Base-by-base conservation (phyloP, 2,113 vertebrate genomes). In the Calonectris borealis region DNA sequence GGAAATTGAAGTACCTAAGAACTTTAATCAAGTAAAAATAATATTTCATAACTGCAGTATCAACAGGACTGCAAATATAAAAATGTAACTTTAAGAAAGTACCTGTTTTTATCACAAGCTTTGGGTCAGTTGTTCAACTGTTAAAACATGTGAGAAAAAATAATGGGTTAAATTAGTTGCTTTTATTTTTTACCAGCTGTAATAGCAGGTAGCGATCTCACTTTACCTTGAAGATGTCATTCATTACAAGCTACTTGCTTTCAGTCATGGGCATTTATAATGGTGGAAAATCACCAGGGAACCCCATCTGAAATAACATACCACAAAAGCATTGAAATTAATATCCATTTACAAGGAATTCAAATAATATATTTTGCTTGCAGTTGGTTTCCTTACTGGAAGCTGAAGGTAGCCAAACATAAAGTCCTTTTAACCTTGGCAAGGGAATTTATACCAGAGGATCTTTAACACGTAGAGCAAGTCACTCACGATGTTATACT, bases 191-290 rank as follows among this genome's bases (percentile, higher is more conserved):
- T 91, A 90, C 64, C 58, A 93, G 24, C 58, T 95, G 26, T 90
- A 95, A 92, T 91, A 93, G 60, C 65, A 91, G 75, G 91, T 92
- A 97, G 73, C 34, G 85, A 93, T 97, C 91, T 96, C 61, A 38
- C 57, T 94, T 86, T 88, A 94, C 81, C 90, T 97, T 95, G 93
- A 96, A 96, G 86, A 55, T 96, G 93, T 96, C 83, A 97, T 95
- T 96, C 88, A 94, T 97, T 93, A 88, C 90, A 94, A 96, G 91
- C 87, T 88, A 94, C 83, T 95, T 97, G 34, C 88, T 97, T 97
- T 97, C 93, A 94, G 69, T 93, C 87, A 66, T 46, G 77, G 68
- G n/a, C 57, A 87, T 83, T 83, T 95, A 61, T 89, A 91, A 80
- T 44, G 55, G 85, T 82, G 76, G 75, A 92, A 96, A 97, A 96